Base-by-base conservation (phyloP, 2,888 invertebrate species). In the Mimumesa dahlbomi region DNA sequence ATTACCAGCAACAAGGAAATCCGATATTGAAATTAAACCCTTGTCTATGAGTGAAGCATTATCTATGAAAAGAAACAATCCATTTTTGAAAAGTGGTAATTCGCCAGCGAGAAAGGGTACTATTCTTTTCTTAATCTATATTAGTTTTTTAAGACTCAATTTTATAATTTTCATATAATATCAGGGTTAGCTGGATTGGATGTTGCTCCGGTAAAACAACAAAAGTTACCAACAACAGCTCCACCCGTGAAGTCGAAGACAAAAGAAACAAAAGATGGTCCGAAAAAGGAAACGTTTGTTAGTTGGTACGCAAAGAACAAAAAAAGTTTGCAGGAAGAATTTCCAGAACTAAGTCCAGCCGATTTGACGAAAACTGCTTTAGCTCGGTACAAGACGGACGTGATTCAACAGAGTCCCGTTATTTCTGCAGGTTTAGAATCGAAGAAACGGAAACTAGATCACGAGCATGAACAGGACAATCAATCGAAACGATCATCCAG, bases 231-330 rank as follows among this genome's bases (percentile, higher is more conserved):
- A 40, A 14, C 63, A 53, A 56, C 43, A 61, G 61, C 74, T 48
- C 68, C 64, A 4, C 52, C 72, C 77, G 22, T 73, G 14, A 82
- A 82, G 64, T 61, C 79, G 38, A 82, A 75, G 64, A 49, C 75
- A 78, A 86, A 84, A 71, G 71, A 48, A 59, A 3, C 31, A 2
- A 64, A 54, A 45, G 34, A 40, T 50, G 50, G 49, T 2, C 50
- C 88, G 25, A 81, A 81, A 34, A 90, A 90, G n/a, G 91, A 92
- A 84, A 90, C 91, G 2, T 94, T 93, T 81, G 88, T 92, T 18
- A 90, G 91, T 29, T 94, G 94, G 94, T 93, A 92, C 73, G 89
- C 90, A 0, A 91, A 91, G 63, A 92, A 93, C 82, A 93, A 92
- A 82, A 77, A 90, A 2, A 78, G 85, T 9, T 83, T 94, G n/a